Conservation (phyloP, 2,113 vertebrate species). For the Bungarus multicinctus region DNA sequence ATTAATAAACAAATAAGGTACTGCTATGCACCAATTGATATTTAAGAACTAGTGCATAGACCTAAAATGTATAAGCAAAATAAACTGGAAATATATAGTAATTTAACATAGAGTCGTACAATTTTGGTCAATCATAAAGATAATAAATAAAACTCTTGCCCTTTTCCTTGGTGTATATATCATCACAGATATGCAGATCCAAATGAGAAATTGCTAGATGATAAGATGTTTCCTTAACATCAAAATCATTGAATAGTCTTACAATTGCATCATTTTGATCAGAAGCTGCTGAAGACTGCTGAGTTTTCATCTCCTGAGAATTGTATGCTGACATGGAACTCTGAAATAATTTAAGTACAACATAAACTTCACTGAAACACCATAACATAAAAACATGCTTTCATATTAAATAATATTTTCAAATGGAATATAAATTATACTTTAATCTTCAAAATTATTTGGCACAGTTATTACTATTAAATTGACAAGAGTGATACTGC, state of each 20-base stretch:
- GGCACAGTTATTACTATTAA: background rate
- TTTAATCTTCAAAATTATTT: background rate
- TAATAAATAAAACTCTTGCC: conserved; percentile 68
- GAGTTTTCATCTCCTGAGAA: conserved; percentile 81
- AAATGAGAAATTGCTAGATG: conserved; percentile 95
- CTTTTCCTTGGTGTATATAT: conserved; percentile 91
- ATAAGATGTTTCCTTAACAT: conserved; percentile 96
- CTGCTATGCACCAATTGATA: background rate
- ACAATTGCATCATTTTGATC: conserved; percentile 87
- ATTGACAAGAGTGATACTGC: background rate
- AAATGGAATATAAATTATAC: background rate
- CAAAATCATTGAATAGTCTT: conserved; percentile 84
- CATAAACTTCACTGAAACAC: conserved; percentile 4
- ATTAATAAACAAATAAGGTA: background rate
- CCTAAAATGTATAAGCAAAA: background rate
- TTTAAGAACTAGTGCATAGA: background rate
- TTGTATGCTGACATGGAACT: conserved; percentile 73
- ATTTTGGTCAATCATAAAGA: background rate
- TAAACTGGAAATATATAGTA: background rate
- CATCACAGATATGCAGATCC: conserved; percentile 97
- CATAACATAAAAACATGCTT: background rate
- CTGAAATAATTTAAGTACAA: conserved; percentile 67
- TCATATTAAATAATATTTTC: conserved; percentile 12
- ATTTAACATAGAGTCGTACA: background rate
- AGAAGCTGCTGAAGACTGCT: conserved; percentile 75